phyloP scores from a whole-genome alignment of 2,113 vertebrate species.

The Antechinus flavipes region DNA sequence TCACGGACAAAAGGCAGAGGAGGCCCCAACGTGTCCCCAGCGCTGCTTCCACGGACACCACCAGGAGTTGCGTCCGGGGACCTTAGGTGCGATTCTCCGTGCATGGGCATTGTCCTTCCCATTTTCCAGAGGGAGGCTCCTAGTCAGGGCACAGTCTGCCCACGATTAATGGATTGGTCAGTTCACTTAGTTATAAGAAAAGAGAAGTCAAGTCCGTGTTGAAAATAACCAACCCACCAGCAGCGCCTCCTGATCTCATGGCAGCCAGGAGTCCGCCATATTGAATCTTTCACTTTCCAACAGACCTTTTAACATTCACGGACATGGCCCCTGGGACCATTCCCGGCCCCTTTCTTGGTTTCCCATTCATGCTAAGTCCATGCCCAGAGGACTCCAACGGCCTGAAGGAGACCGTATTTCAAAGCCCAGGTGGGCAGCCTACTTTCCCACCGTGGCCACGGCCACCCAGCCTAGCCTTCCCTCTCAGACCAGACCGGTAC shows the following conservation, averaged over 20 bases:
- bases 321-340: accelerated
- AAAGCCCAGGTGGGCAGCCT: no score
- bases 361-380: background rate
- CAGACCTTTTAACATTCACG: background rate
- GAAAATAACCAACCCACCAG: background rate
- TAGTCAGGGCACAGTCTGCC: accelerated
- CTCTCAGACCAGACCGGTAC: background rate
- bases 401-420: background rate
- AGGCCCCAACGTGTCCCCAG: no score
- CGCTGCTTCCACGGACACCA: background rate
- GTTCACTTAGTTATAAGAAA: background rate
- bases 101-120: background rate
- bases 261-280: background rate
- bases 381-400: background rate
- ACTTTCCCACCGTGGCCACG: background rate
- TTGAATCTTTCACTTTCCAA: background rate
- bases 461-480: background rate
- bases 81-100: background rate
- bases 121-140: background rate
- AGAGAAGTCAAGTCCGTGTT: background rate
- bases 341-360: background rate
- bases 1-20: background rate
- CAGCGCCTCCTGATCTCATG: background rate
- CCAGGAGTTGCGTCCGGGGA: background rate
- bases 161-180: background rate